A percentile compares a stretch with the other conserved stretches of the same genome.
These are phyloP conservation scores for Agonopterix alstromeriana DNA, from an alignment of 2,888 invertebrate genomes.

Conservation along the genomic window DNA sequence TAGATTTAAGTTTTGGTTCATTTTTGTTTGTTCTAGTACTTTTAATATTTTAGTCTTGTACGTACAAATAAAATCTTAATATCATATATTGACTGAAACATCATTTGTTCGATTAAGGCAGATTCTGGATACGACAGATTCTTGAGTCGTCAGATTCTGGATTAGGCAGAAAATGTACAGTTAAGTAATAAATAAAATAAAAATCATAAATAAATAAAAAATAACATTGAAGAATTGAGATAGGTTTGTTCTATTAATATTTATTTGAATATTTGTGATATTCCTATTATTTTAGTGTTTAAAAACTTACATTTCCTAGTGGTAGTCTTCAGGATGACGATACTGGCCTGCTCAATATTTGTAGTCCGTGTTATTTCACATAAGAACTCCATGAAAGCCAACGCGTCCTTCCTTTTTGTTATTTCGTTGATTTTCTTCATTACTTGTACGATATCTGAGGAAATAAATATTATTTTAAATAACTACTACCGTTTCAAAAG, in stretches of 20 bases:
- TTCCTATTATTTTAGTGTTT: too few relatives aligned
- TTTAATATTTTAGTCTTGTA: too few relatives aligned
- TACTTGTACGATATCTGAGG: slow-evolving; percentile 29
- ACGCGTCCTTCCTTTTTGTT: slow-evolving; percentile 34
- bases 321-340: slow-evolving; percentile 27
- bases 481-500: neutral
- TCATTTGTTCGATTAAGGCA: neutral
- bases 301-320: slow-evolving; percentile 26
- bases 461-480: neutral
- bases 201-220: too few relatives aligned
- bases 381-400: slow-evolving; percentile 33
- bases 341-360: slow-evolving; percentile 26
- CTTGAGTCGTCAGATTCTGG: neutral
- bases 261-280: too few relatives aligned
- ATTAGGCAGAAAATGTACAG: too few relatives aligned
- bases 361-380: slow-evolving; percentile 35
- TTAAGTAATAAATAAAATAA: too few relatives aligned
- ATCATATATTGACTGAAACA: neutral
- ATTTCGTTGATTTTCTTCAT: slow-evolving; percentile 37
- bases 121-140: neutral
- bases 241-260: too few relatives aligned
- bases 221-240: too few relatives aligned
- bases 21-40: too few relatives aligned
- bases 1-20: too few relatives aligned
- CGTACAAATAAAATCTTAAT: too few relatives aligned